Evolutionary conservation across 2,113 vertebrate species (phyloP).

Genomic region (Pseudorectes ferrugineus): DNA sequence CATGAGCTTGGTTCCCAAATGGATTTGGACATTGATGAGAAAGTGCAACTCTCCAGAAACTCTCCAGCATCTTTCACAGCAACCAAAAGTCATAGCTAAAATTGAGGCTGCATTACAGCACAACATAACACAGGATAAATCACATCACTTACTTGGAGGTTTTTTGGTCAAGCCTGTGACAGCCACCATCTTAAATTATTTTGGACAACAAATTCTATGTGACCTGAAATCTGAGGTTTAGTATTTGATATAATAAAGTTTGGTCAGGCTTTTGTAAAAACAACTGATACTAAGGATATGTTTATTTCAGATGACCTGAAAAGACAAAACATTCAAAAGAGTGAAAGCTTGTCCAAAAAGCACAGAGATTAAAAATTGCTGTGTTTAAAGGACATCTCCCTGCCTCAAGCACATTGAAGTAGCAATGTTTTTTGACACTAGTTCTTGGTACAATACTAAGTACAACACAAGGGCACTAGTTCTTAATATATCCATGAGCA

Average conservation of each 20-base stretch:
- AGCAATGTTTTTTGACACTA: neutral
- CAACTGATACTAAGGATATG: neutral
- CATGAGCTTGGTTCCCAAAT: neutral
- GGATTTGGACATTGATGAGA: neutral
- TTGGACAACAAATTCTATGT: neutral
- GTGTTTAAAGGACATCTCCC: neutral
- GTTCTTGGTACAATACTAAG: neutral
- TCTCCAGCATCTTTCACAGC: neutral
- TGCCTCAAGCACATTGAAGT: neutral
- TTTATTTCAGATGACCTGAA: neutral
- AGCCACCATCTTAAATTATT: neutral
- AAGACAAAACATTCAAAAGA: neutral
- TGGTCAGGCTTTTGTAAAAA: neutral
- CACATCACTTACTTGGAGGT: neutral
- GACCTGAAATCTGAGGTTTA: neutral
- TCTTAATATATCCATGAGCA: neutral
- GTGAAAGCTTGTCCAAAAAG: neutral
- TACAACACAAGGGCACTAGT: neutral
- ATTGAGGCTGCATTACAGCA: neutral
- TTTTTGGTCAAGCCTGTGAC: neutral
- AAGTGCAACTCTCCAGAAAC: neutral
- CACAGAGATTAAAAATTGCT: neutral
- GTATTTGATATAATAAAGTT: neutral
- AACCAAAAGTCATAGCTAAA: neutral
- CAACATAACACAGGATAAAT: neutral